These are phyloP conservation scores for Muscicapa striata DNA, from an alignment of 2,797 vertebrate species.

Conservation along the genomic window DNA sequence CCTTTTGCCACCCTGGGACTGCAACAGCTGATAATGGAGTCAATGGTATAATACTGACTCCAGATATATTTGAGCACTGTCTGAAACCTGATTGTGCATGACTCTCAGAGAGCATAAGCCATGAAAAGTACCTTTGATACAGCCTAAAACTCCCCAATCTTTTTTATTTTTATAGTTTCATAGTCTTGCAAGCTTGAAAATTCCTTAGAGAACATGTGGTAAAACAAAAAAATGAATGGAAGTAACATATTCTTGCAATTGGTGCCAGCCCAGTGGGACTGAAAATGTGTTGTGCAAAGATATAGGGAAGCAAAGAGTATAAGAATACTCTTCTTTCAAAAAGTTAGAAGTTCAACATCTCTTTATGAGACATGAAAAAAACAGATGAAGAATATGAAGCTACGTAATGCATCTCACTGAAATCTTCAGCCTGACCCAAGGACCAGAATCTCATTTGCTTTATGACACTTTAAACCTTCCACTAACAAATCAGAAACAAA, in stretches of 20 bases:
- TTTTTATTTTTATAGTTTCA: slow-evolving; percentile 43
- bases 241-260: slow-evolving; percentile 33
- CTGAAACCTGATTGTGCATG: slow-evolving; percentile 62
- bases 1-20: slow-evolving; percentile 23
- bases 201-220: slow-evolving; percentile 18
- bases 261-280: slow-evolving; percentile 40
- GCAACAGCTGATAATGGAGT: slow-evolving; percentile 37
- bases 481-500: background rate
- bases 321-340: background rate
- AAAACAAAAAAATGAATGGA: slow-evolving; percentile 23
- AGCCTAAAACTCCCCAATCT: slow-evolving; percentile 29
- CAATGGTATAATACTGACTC: background rate
- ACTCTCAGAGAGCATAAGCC: slow-evolving; percentile 34
- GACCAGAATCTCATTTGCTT: background rate
- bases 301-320: background rate
- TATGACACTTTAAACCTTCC: background rate
- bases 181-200: slow-evolving; percentile 47
- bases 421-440: background rate
- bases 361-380: background rate
- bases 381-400: background rate
- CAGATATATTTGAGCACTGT: slow-evolving; percentile 42
- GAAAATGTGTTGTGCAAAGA: slow-evolving; percentile 34
- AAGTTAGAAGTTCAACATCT: background rate
- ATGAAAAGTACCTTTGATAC: slow-evolving; percentile 43
- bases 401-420: background rate